Evolutionary conservation across 2,797 vertebrate species (phyloP), one percentile per base, ranked within the genome.

Genomic region (Oophaga sylvatica): DNA sequence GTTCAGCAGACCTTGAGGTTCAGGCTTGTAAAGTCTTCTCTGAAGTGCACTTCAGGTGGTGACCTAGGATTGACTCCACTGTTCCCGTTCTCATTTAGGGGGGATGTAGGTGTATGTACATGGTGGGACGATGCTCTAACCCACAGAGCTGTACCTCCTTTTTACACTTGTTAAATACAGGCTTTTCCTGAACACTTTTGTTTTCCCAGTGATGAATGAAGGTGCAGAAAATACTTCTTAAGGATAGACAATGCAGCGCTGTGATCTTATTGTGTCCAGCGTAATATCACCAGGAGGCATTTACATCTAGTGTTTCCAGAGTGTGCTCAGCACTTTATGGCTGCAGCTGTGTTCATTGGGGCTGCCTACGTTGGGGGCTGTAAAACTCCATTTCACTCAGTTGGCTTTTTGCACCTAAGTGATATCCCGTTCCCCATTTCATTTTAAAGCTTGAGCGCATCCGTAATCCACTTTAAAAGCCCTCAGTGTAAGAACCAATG

Each of bases 391-490:
- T 17, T 26, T 68, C 35, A 63, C 41, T 53, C 53, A 31, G 15
- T 41, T 71, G 67, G 80, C 31, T 20, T 83, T 29, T 83, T 71
- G 67, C 65, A 71, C 20, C 48, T 20, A 83, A 29, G 48, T 70
- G 26, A 70, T 70, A 68, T 70, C 65, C 62, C 35, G 5, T 41
- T 41, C 35, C 65, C 26, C 5, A 20, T 31, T 22, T 71, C 81
- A 31, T 26, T 83, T 57, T 71, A 31, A 35, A 20, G 26, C 22
- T 29, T 71, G 11, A 31, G 48, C 13, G 26, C 29, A 48, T 81
- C 62, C 41, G 16, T 65, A 81, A 67, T 81, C 53, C 45, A 26
- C 35, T 67, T 41, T 76, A 17, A 65, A 48, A 48, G 19, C 22
- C 35, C 22, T 17, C 20, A 7, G 13, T 48, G 60, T 41, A 81